These are phyloP conservation scores for Corythaixoides concolor DNA, from an alignment of 2,113 vertebrate species.

Conservation along the genomic window DNA sequence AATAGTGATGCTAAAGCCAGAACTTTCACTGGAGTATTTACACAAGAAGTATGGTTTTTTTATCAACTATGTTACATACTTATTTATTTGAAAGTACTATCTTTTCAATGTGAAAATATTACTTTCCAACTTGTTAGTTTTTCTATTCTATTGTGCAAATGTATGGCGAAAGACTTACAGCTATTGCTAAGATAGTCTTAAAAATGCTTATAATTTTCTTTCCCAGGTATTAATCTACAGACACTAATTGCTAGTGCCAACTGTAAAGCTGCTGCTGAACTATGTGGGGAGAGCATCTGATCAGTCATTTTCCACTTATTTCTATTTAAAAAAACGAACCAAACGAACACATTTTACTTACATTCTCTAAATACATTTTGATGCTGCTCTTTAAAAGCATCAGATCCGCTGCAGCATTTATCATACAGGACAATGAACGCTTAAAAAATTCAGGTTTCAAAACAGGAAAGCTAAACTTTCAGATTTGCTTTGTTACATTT, in stretches of 20 bases:
- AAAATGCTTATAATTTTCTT: not conserved
- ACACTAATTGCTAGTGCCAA: not conserved
- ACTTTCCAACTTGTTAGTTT: not conserved
- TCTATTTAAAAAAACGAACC: not conserved
- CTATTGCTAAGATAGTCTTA: not conserved
- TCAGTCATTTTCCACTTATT: not conserved
- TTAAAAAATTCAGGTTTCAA: not conserved
- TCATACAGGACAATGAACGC: accelerated
- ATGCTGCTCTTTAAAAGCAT: not conserved
- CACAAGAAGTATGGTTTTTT: not conserved
- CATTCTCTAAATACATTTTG: not conserved
- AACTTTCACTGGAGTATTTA: not conserved
- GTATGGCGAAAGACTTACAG: not conserved
- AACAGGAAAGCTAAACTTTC: not conserved
- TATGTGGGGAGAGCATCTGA: not conserved
- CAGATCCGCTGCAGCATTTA: not conserved
- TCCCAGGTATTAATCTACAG: not conserved
- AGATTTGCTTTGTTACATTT: not conserved
- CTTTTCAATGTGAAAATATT: not conserved
- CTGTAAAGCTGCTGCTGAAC: not conserved
- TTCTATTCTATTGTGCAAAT: not conserved
- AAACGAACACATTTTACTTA: not conserved
- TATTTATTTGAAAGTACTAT: not conserved
- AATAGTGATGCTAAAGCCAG: not conserved
- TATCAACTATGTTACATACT: not conserved